phyloP scores from a whole-genome alignment of 53 echinoderm and acorn worm species.

The Holothuria leucospilota region DNA sequence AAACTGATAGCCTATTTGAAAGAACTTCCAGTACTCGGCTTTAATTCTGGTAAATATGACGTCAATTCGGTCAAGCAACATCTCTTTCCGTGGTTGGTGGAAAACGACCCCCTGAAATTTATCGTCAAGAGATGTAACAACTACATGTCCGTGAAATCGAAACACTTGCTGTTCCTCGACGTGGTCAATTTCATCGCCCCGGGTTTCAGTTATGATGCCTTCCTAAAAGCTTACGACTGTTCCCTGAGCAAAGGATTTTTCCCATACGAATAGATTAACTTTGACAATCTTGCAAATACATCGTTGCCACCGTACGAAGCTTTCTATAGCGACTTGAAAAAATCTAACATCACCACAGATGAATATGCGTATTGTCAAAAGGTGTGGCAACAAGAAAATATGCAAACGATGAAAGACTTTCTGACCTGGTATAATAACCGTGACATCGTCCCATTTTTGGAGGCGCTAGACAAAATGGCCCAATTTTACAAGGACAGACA shows the following conservation, averaged over 20 bases:
- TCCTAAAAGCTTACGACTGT: constrained; percentile 63
- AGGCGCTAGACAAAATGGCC: constrained; percentile 25
- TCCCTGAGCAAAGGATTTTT: constrained; percentile 44
- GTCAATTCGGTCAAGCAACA: not conserved
- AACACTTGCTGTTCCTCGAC: constrained; percentile 52
- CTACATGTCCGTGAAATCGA: no score
- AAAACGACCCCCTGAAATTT: constrained; percentile 21
- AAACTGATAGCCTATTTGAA: not conserved
- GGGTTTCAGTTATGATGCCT: constrained; percentile 47
- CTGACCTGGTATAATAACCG: not conserved
- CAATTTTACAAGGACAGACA: no score
- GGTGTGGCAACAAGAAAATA: not conserved
- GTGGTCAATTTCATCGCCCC: constrained; percentile 58
- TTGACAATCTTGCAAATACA: constrained; percentile 12
- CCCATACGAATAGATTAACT: constrained; percentile 61
- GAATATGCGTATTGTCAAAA: constrained; percentile 46
- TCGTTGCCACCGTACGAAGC: constrained; percentile 6
- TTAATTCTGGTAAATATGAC: constrained; percentile 45
- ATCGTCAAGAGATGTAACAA: constrained; percentile 17
- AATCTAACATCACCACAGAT: constrained; percentile 5
- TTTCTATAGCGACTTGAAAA: no score
- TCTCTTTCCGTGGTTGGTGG: no score
- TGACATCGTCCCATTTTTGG: constrained; percentile 5
- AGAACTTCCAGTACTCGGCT: constrained; percentile 42
- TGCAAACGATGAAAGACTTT: constrained; percentile 44